A percentile compares a stretch with the other conserved stretches of the same genome.
phyloP scores from a whole-genome alignment of 2,113 vertebrate species.

The Cynopterus brachyotis region DNA sequence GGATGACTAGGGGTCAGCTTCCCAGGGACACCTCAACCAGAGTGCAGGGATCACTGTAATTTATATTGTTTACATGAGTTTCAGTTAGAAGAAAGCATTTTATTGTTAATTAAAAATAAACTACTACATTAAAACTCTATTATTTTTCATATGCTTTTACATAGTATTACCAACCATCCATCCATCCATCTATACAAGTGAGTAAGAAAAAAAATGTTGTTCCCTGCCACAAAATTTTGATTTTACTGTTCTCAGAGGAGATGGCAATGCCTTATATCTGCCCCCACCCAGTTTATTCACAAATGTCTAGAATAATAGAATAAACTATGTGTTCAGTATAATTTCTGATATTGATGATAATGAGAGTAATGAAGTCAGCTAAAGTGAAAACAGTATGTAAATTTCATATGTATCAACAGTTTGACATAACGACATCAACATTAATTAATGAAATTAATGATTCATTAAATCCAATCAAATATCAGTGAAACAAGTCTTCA shows the following conservation, averaged over 20 bases:
- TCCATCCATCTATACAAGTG: background rate
- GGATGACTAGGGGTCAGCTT: background rate
- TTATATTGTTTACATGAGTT: background rate
- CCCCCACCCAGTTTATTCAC: background rate
- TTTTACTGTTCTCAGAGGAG: background rate
- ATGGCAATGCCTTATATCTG: background rate
- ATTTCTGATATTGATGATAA: background rate
- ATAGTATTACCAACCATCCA: background rate
- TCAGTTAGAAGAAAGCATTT: background rate
- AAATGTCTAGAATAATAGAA: background rate
- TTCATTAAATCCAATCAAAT: background rate
- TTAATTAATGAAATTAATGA: slow-evolving; percentile 37
- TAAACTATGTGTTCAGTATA: background rate
- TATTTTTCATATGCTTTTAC: background rate
- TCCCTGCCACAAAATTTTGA: background rate
- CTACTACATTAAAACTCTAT: background rate
- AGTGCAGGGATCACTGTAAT: background rate
- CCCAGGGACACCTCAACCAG: background rate
- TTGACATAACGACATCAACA: slow-evolving; percentile 21
- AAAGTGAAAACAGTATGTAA: background rate
- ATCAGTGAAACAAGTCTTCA: background rate
- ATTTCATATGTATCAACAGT: background rate
- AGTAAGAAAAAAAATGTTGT: background rate
- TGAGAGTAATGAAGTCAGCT: background rate
- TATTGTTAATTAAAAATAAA: background rate